Evolutionary conservation across 2,113 vertebrate genomes (phyloP).

Genomic region (Andinoacara biseriatus): DNA sequence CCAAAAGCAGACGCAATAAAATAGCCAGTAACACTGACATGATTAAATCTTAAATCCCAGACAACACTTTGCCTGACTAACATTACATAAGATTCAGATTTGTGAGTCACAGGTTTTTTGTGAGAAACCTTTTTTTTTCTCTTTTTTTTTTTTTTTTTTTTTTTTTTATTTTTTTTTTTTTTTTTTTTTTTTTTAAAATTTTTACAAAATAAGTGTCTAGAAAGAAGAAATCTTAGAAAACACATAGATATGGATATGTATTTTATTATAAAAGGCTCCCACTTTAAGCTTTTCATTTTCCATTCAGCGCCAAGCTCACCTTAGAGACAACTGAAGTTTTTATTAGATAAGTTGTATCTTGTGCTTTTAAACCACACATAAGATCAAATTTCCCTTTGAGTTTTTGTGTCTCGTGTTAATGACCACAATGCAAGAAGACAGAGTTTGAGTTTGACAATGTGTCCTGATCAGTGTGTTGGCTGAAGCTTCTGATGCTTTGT

Average conservation of each 20-base stretch:
- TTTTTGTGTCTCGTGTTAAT: neutral
- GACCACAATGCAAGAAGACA: neutral
- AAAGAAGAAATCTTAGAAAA: conserved; percentile 13
- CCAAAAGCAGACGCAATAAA: neutral
- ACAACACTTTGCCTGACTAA: neutral
- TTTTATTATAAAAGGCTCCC: conserved; percentile 4
- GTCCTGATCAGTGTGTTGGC: neutral
- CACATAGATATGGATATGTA: conserved; percentile 14
- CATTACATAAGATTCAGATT: conserved; percentile 1
- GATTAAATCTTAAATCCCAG: conserved; percentile 6
- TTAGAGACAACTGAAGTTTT: neutral
- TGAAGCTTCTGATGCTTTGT: conserved; percentile 6
- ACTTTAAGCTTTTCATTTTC: conserved; percentile 33
- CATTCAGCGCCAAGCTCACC: neutral
- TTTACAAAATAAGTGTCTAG: conserved; percentile 14
- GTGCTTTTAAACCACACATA: neutral
- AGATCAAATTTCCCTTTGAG: neutral
- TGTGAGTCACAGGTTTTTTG: neutral
- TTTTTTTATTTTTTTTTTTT: too few relatives aligned
- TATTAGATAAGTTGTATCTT: conserved; percentile 5
- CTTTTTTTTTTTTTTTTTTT: neutral
- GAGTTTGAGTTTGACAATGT: conserved; percentile 7
- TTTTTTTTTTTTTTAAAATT: neutral
- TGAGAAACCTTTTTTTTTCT: neutral
- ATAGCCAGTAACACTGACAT: neutral